phyloP scores from a whole-genome alignment of 2,888 invertebrate genomes.

The Oegoconia quadripuncta region DNA sequence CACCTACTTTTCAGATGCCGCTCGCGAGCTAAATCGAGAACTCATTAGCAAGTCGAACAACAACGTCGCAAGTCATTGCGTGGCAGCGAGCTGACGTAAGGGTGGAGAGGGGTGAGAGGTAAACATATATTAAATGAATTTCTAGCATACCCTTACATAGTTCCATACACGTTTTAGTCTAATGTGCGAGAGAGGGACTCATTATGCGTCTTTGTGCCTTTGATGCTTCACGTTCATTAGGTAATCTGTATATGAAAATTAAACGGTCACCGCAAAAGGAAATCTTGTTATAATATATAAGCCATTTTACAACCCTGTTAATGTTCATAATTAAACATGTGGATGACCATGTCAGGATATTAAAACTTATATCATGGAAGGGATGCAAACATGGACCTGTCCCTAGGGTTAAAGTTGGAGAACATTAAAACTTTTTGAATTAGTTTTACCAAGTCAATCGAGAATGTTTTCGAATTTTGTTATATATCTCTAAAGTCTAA shows the following conservation, averaged over 20 bases:
- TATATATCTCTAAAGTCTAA: no score
- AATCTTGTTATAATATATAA: constrained; percentile 4
- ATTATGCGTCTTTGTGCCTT: constrained; percentile 46
- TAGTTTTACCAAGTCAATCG: no score
- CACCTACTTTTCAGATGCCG: constrained; percentile 43
- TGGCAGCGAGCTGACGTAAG: constrained; percentile 21
- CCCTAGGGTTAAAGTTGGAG: no score
- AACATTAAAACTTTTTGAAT: no score
- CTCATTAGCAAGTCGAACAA: constrained; percentile 70
- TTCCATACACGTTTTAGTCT: constrained; percentile 11
- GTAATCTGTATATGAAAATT: constrained; percentile 31
- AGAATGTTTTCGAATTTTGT: no score
- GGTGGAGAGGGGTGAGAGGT: constrained; percentile 11
- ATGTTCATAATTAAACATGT: background rate
- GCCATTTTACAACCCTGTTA: background rate
- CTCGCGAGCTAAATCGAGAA: constrained; percentile 54
- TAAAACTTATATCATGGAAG: background rate
- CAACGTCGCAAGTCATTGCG: constrained; percentile 60
- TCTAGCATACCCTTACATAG: constrained; percentile 2
- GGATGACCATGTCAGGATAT: background rate
- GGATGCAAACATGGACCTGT: no score
- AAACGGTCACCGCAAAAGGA: constrained; percentile 18
- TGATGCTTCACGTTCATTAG: constrained; percentile 39
- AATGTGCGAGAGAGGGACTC: constrained; percentile 36
- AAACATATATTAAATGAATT: constrained; percentile 8